These are phyloP conservation scores for Hecatera dysodea DNA, from an alignment of 2,888 invertebrate genomes.

Conservation along the genomic window DNA sequence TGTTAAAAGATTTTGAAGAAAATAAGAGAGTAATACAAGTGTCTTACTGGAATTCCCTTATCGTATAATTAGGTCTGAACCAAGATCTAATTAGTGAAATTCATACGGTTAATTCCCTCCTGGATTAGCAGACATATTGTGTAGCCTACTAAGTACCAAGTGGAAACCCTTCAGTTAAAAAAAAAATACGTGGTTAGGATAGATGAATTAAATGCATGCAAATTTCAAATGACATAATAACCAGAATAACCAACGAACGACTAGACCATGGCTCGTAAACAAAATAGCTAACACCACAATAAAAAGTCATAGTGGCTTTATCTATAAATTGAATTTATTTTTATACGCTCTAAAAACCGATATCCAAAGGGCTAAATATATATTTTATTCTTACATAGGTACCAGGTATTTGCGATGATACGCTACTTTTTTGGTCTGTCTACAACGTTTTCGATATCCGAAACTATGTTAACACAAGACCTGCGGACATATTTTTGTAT, in stretches of 20 bases:
- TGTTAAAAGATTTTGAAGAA: neutral
- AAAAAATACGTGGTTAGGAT: too few species aligned
- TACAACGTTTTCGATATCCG: slow-evolving; percentile 20
- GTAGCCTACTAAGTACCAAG: neutral
- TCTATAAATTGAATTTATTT: slow-evolving; percentile 21
- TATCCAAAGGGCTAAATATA: slow-evolving; percentile 17
- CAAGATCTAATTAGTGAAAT: slow-evolving; percentile 16
- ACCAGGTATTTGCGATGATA: slow-evolving; percentile 18
- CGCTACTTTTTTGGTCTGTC: slow-evolving; percentile 20
- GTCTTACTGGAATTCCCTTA: neutral
- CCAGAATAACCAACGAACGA: neutral
- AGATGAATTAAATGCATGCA: neutral
- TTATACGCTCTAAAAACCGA: slow-evolving; percentile 18
- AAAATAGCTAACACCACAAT: neutral
- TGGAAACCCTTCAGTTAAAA: neutral
- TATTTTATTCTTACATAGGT: slow-evolving; percentile 16
- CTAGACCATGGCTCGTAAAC: neutral
- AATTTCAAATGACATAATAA: neutral
- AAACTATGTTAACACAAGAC: slow-evolving; percentile 48
- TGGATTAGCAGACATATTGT: neutral
- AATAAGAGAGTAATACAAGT: neutral
- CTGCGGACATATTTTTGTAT: slow-evolving; percentile 49
- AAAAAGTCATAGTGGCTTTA: slow-evolving; percentile 1
- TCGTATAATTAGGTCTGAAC: neutral
- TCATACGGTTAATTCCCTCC: neutral